Evolutionary conservation across 2,888 invertebrate species (phyloP).

Genomic region (Drymonia ruficornis): DNA sequence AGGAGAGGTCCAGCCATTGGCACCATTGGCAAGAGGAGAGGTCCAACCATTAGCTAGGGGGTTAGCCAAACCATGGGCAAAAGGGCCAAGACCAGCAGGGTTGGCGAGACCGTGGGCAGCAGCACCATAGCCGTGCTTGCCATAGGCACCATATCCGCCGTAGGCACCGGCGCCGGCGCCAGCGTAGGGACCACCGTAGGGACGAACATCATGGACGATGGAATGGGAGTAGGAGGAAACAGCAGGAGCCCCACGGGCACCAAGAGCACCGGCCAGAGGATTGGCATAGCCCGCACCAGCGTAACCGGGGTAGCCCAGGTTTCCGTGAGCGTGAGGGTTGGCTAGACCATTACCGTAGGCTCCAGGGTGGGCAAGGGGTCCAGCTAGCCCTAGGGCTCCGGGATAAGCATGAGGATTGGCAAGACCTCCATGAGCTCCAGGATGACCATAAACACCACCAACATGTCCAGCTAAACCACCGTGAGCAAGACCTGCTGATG

Average conservation of each 20-base stretch:
- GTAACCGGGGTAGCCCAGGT: constrained; percentile 12
- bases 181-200: constrained; percentile 34
- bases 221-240: constrained; percentile 40
- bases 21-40: constrained; percentile 28
- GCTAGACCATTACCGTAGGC: constrained; percentile 2
- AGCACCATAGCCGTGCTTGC: constrained; percentile 13
- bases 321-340: constrained; percentile 10
- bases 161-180: constrained; percentile 18
- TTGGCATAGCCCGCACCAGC: constrained; percentile 21
- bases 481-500: constrained; percentile 31
- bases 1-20: constrained; percentile 1
- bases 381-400: constrained; percentile 7
- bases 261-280: constrained; percentile 23
- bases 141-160: constrained; percentile 16
- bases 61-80: constrained; percentile 25
- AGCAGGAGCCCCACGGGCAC: constrained; percentile 30
- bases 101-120: constrained; percentile 15
- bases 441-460: constrained; percentile 9
- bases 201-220: constrained; percentile 35
- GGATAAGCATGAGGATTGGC: constrained; percentile 11
- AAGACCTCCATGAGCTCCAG: constrained; percentile 1
- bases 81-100: constrained; percentile 20
- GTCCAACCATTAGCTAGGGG: constrained; percentile 31
- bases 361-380: constrained; percentile 7
- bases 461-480: constrained; percentile 19